Percentiles rank a stretch among this genome's conserved stretches.
These are phyloP conservation scores for Nephrotoma appendiculata DNA, from an alignment of 2,888 invertebrate species.

Conservation along the genomic window DNA sequence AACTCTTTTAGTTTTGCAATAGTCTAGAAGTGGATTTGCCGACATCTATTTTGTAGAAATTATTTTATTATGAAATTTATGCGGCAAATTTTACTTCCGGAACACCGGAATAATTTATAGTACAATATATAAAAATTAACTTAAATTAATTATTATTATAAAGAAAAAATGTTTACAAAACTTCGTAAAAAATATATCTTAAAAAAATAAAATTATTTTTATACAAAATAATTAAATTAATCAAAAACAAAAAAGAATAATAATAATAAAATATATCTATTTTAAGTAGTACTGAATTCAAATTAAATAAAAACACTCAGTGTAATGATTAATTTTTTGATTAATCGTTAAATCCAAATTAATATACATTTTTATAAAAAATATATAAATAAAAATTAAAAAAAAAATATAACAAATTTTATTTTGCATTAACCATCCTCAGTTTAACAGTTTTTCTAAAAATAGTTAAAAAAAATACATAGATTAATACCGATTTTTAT, in stretches of 20 bases:
- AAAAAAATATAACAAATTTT: not conserved
- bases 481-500: not conserved
- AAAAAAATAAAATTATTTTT: constrained; percentile 3
- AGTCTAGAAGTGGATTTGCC: constrained; percentile 20
- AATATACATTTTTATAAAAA: not conserved
- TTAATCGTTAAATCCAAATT: not conserved
- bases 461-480: not conserved
- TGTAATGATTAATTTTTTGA: not conserved
- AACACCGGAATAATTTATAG: constrained; percentile 36
- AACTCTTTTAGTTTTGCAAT: constrained; percentile 28
- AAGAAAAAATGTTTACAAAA: not conserved
- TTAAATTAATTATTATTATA: constrained; percentile 6
- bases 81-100: constrained; percentile 9
- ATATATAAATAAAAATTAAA: not conserved
- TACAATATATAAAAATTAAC: constrained; percentile 27
- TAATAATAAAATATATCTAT: constrained; percentile 1
- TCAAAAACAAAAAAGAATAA: not conserved
- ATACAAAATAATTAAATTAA: not conserved
- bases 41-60: not conserved
- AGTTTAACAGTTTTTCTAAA: not conserved
- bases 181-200: not conserved
- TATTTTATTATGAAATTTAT: not conserved
- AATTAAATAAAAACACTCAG: not conserved
- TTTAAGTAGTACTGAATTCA: not conserved
- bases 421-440: constrained; percentile 5